Evolutionary conservation across 2,888 invertebrate genomes (phyloP), one percentile per base, ranked within the genome.

Genomic region (Venustoraphidia nigricollis): DNA sequence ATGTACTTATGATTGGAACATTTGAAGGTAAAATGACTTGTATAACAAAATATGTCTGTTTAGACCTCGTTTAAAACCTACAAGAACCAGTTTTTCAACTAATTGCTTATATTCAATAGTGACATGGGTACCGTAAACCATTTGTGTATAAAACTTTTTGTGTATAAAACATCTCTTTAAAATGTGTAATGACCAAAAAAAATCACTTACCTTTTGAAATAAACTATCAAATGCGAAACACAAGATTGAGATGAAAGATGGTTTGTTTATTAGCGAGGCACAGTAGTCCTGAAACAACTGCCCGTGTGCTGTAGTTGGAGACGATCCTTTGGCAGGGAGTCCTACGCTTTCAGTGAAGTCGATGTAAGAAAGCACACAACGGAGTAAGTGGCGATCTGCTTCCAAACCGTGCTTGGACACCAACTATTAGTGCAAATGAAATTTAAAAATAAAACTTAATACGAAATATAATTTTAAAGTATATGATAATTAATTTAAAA

Each of bases 361-460:
- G 66, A 92, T 83, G 62, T 81, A 80, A 62, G 91, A 87, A 71
- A 94, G 86, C 68, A 95, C 81, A 74, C 89, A 89, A 77, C 89
- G 90, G 76, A 93, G 81, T 70, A 92, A 81, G 78, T 94, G 92
- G 75, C 92, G 84, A 77, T 94, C 93, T 73, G 93, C 93, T 81
- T 94, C 93, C 75, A 90, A 80, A 71, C 94, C 94, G 81, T 91
- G 87, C 66, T 82, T 77, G 74, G 79, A 79, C 64, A 92, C 84
- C 72, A 93, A 78, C 93, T 94, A 71, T 53, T 66, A 66, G 62
- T 40, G 11, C n/a, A 34, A 46, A 40, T 10, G 34, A 34, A 9
- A 36, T 41, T 11, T 34, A 13, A 41, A 41, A 41, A 13, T n/a
- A 41, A n/a, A 41, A 41, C 34, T 27, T 41, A 9, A 34, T n/a